Evolutionary conservation across 2,888 invertebrate genomes (phyloP), one percentile per base, ranked within the genome.

Genomic region (Drosophila tanythrix): DNA sequence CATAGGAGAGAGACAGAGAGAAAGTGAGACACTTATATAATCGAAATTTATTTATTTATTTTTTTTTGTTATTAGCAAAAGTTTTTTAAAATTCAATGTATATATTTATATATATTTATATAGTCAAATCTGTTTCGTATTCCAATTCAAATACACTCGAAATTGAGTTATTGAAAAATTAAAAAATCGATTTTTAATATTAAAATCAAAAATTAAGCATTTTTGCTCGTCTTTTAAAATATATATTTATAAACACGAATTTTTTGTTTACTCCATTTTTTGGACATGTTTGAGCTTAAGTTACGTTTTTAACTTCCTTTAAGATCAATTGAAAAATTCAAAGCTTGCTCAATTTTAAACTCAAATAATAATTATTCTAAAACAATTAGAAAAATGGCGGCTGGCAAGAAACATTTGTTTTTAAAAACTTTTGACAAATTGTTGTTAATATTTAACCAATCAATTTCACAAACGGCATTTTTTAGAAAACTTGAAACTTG

Each of bases 11-110:
- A 15, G 31, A 46, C 31, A 53, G 3, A 56, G 15, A 67, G 63
- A 74, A 60, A 36, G 38, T 21, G 50, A 70, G 27, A 52, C 40
- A 57, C 50, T 21, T 27, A 50, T 13, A 55, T 7, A 8, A 27
- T 18, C 15, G 15, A 48, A 27, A 11, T 40, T 10, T 35, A 33
- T n/a, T n/a, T 21, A 27, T 48, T 27, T 48, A 21, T 21, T 21
- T 27, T 15, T 15, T 48, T 46, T 10, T 31, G 8, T 31, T 15
- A 21, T 50, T 18, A 29, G 15, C 21, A 21, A 43, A 38, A 43
- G 21, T 43, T 13, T 43, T 21, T 11, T 2, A 5, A 21, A 21
- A 21, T 46, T 4, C 2, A 7, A 46, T 46, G 13, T 46, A 15
- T n/a, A 40, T 40, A 40, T 38, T 8, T 6, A 38, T n/a, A 43